Conservation (phyloP, 2,888 invertebrate genomes). For the Orchesellides sinensis region DNA sequence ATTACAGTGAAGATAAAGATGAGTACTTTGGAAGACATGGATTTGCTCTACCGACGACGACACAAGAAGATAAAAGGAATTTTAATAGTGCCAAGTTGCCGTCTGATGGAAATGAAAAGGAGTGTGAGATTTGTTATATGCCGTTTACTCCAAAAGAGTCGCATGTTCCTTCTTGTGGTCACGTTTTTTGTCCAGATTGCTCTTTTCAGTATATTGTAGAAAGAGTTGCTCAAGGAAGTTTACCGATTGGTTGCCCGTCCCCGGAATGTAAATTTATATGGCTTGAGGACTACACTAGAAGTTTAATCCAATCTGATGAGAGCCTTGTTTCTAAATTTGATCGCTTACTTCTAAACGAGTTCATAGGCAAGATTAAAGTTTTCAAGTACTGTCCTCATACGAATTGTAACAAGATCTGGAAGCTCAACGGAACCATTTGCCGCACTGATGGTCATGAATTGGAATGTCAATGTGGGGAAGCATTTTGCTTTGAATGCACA, state of each 20-base stretch:
- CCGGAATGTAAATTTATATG: neutral
- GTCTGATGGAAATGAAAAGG: neutral
- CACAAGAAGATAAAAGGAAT: neutral
- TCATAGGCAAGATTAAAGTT: neutral
- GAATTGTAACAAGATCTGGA: neutral
- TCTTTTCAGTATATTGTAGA: neutral
- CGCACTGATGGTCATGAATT: slow-evolving; percentile 77
- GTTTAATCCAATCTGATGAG: neutral
- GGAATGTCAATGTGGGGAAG: slow-evolving; percentile 79
- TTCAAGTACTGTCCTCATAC: neutral
- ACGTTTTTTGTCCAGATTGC: neutral
- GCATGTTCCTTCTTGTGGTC: neutral
- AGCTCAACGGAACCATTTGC: too few species aligned
- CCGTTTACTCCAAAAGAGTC: neutral
- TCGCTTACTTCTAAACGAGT: neutral
- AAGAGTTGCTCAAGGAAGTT: neutral
- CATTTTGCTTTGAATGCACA: slow-evolving; percentile 80
- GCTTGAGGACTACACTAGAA: neutral
- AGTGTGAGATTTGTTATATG: neutral
- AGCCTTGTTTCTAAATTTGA: neutral
- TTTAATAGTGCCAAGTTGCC: neutral
- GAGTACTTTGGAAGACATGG: neutral
- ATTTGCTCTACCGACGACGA: neutral
- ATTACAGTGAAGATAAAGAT: neutral
- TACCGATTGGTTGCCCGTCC: neutral